Evolutionary conservation across 1,140 invertebrate species (phyloP), one percentile per base, ranked within the genome.

Genomic region (Ceratina australensis): DNA sequence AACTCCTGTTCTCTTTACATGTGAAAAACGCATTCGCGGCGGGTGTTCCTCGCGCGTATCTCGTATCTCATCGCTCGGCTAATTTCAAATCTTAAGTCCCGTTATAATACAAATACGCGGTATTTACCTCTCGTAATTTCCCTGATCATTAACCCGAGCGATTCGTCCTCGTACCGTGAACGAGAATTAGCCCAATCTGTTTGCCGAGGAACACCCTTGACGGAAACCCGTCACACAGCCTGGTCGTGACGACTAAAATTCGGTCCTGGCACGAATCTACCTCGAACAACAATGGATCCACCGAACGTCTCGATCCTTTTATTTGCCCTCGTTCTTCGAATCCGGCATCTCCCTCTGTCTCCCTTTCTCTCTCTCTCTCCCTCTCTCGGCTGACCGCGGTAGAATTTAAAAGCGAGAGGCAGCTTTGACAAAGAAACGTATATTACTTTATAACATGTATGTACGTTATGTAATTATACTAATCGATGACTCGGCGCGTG

Each of bases 151-250:
- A 42, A 42, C 33, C 10, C 8, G 33, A 42, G 33, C 10, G 5
- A 42, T 42, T 42, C 10, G 5, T 42, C 33, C 33, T 42, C 33
- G 5, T 42, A 42, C 33, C 10, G 5, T 3, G 33, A 3, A 42
- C 33, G 33, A 42, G 33, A 42, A 10, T 7, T 54, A 26, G 1
- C 18, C 13, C 33, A 42, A 42, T 42, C 33, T 42, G 33, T 42
- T 13, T 5, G 0, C 59, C 73, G 73, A 75, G 73, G 42, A 59
- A 47, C 73, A 75, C 64, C 22, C 42, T 16, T 33, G n/a, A 59
- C 54, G 64, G 42, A 67, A 68, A 20, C n/a, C 78, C 81, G 78
- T 86, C 79, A 71, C 85, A 87, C 83, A 87, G 82, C 77, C 82
- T 87, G 61, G 64, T 60, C 81, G 79, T 84, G 78, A 69, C 82